Evolutionary conservation across 64 coral and sea anemone genomes (phyloP).

Genomic region (Dendrophyllia cribrosa): DNA sequence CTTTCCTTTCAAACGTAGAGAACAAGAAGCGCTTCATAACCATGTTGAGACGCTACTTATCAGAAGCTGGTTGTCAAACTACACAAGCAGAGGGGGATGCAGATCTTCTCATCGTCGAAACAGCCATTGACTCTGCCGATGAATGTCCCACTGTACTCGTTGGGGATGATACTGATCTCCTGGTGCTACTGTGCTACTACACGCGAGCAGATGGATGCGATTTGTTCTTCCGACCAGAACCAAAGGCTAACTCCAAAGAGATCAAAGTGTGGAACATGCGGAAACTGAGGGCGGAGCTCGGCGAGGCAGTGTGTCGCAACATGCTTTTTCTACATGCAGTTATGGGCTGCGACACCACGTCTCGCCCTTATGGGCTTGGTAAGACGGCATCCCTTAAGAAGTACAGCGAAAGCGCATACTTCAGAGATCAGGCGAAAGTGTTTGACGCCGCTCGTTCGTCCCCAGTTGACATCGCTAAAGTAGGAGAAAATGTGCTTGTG

Average conservation of each 20-base stretch:
- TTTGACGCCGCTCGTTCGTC: neutral
- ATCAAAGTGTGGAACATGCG: constrained; percentile 46
- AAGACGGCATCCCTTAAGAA: constrained; percentile 67
- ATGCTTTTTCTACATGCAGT: constrained; percentile 50
- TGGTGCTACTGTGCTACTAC: constrained; percentile 53
- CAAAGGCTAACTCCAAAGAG: constrained; percentile 30
- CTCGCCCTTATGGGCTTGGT: constrained; percentile 42
- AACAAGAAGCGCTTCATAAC: constrained; percentile 56
- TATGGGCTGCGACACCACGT: constrained; percentile 69
- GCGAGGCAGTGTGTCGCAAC: constrained; percentile 17
- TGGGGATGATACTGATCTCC: constrained; percentile 53
- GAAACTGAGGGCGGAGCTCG: constrained; percentile 11
- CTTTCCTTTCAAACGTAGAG: constrained; percentile 30
- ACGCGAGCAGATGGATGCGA: neutral
- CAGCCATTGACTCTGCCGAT: neutral
- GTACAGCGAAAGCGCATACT: neutral
- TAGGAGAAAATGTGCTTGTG: constrained; percentile 71
- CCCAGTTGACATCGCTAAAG: constrained; percentile 3
- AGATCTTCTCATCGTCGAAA: constrained; percentile 12
- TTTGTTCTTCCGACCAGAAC: constrained; percentile 68
- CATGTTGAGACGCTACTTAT: constrained; percentile 10
- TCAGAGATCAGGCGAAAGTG: constrained; percentile 45
- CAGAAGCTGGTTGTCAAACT: neutral
- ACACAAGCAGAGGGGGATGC: constrained; percentile 15
- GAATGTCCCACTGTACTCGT: neutral